phyloP scores from a whole-genome alignment of 2,797 vertebrate species.

The Paratrypauchen microcephalus region DNA sequence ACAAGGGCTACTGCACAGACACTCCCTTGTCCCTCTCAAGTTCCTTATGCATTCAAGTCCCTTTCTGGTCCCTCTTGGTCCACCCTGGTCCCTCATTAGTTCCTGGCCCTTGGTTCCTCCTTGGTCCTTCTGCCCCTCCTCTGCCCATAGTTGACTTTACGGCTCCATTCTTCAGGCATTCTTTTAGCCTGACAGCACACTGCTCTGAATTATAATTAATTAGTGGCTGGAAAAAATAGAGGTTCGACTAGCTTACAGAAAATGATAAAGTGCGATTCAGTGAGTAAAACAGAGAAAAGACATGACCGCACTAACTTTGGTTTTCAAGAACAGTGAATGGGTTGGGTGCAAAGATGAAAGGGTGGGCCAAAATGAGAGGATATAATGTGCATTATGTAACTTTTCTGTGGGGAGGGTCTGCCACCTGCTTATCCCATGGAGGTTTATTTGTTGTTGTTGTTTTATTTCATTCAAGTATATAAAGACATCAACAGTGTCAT shows the following conservation, averaged over 20 bases:
- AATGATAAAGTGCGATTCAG: slow-evolving; percentile 83
- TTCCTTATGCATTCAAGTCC: not conserved
- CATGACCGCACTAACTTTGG: slow-evolving; percentile 35
- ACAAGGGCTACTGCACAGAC: too few species aligned
- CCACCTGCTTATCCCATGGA: too few species aligned
- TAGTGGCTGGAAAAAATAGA: slow-evolving; percentile 86
- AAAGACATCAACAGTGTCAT: too few species aligned
- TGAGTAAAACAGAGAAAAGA: slow-evolving; percentile 69
- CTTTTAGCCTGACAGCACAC: slow-evolving; percentile 82
- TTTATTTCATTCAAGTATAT: too few species aligned
- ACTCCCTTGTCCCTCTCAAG: not conserved
- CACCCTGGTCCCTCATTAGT: slow-evolving; percentile 25
- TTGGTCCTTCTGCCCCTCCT: slow-evolving; percentile 34
- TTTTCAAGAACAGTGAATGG: not conserved
- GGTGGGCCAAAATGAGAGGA: slow-evolving; percentile 8
- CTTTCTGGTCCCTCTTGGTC: not conserved
- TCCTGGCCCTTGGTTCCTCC: slow-evolving; percentile 39
- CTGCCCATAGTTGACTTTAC: slow-evolving; percentile 52
- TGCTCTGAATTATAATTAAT: slow-evolving; percentile 82
- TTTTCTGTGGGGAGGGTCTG: not conserved
- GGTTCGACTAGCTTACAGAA: slow-evolving; percentile 77
- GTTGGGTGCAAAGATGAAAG: not conserved
- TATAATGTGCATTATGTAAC: slow-evolving; percentile 1
- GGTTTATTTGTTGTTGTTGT: too few species aligned
- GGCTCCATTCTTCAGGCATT: slow-evolving; percentile 71